Conservation (phyloP, 1,140 invertebrate genomes). For the Psix sp. region DNA sequence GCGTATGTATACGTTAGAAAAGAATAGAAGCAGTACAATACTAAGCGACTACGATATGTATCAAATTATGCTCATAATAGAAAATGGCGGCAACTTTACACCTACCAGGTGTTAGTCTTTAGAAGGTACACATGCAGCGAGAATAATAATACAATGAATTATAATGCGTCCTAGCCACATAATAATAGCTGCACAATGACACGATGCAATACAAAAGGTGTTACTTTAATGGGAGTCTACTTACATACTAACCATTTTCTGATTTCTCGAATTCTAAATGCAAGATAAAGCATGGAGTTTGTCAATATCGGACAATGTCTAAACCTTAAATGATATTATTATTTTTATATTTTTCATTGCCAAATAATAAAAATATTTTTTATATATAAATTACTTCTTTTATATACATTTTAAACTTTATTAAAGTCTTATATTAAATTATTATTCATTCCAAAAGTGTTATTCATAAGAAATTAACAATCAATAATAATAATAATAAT, state of each 20-base stretch:
- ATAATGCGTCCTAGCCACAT: conserved; percentile 70
- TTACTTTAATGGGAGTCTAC: conserved; percentile 76
- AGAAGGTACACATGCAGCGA: conserved; percentile 60
- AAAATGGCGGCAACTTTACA: conserved; percentile 77
- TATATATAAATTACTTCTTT: too few species aligned
- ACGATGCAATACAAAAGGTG: conserved; percentile 70
- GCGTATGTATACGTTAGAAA: conserved; percentile 18
- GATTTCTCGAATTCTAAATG: conserved; percentile 45
- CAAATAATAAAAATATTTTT: too few species aligned
- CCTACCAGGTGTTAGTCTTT: conserved; percentile 74
- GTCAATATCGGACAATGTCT: conserved; percentile 18
- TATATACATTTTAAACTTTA: too few species aligned
- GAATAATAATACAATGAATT: conserved; percentile 71
- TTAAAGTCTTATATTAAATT: too few species aligned
- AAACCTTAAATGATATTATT: conserved; percentile 3
- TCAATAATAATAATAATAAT: too few species aligned
- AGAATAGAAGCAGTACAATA: conserved; percentile 39
- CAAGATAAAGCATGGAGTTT: conserved; percentile 43
- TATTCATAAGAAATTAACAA: too few species aligned
- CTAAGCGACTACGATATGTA: conserved; percentile 72
- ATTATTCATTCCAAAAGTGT: too few species aligned
- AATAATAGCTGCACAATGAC: conserved; percentile 73
- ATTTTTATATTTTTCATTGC: neutral
- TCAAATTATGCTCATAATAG: conserved; percentile 78
- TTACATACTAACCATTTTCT: conserved; percentile 65